A percentile compares a stretch with the other conserved stretches of the same genome.
Evolutionary conservation across 2,113 vertebrate genomes (phyloP).

Genomic region (Pituophis catenifer): DNA sequence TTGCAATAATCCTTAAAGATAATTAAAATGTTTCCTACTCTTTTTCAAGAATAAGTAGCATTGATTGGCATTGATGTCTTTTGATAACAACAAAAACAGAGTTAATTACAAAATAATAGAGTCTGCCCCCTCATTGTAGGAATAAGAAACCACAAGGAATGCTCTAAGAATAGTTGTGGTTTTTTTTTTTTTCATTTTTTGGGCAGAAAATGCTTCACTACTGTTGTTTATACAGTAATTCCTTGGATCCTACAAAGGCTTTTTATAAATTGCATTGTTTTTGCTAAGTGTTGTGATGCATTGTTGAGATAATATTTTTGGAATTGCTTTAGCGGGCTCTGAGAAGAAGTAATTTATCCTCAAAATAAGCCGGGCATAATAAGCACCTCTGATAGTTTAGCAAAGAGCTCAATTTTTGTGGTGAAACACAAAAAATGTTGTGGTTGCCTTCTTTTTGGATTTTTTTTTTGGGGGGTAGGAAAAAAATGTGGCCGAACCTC

Average conservation of each 20-base stretch:
- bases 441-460: background rate
- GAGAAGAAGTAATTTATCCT: background rate
- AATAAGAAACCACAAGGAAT: background rate
- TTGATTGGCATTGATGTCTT: background rate
- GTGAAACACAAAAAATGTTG: background rate
- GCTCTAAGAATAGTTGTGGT: background rate
- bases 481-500: background rate
- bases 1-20: background rate
- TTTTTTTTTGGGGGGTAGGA: background rate
- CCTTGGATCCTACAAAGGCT: background rate
- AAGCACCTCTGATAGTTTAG: background rate
- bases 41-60: background rate
- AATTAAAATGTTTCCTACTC: conserved; percentile 15
- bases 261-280: background rate
- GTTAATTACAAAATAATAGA: background rate
- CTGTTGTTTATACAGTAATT: background rate
- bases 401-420: background rate
- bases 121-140: background rate
- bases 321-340: background rate
- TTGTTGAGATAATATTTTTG: background rate
- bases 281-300: background rate
- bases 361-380: background rate
- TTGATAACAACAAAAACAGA: background rate
- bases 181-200: background rate
- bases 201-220: background rate